phyloP scores from a whole-genome alignment of 2,113 vertebrate genomes.

The Zonotrichia leucophrys region DNA sequence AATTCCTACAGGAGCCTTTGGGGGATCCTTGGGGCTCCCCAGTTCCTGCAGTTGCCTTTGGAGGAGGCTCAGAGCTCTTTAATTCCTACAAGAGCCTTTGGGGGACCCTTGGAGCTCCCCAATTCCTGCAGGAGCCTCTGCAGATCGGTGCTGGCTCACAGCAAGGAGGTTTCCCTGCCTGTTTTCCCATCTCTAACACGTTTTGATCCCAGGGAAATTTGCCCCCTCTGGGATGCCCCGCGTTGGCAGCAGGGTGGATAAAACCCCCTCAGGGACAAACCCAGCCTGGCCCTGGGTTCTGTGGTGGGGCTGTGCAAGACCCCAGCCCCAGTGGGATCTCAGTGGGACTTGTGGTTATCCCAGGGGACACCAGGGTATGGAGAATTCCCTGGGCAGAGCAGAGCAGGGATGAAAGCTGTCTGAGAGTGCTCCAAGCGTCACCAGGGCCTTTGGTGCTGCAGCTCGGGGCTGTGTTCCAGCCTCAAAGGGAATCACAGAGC shows the following conservation, averaged over 20 bases:
- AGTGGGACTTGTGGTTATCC: rapidly evolving
- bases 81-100: background rate
- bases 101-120: rapidly evolving
- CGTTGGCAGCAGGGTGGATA: background rate
- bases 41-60: background rate
- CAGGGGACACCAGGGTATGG: rapidly evolving
- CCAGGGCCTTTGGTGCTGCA: background rate
- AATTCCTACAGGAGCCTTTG: too few species aligned
- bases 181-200: background rate
- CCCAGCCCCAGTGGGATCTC: rapidly evolving
- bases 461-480: background rate
- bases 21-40: rapidly evolving
- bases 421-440: rapidly evolving
- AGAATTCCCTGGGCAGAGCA: background rate
- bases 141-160: background rate
- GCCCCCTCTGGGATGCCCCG: background rate
- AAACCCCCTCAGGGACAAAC: background rate
- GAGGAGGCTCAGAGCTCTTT: rapidly evolving
- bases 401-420: background rate
- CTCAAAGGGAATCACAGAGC: background rate
- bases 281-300: background rate
- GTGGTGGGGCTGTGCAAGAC: rapidly evolving
- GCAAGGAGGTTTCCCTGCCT: background rate
- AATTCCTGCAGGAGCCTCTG: background rate
- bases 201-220: background rate